phyloP scores from a whole-genome alignment of 1,140 invertebrate genomes.

The Calycopis cecrops region DNA sequence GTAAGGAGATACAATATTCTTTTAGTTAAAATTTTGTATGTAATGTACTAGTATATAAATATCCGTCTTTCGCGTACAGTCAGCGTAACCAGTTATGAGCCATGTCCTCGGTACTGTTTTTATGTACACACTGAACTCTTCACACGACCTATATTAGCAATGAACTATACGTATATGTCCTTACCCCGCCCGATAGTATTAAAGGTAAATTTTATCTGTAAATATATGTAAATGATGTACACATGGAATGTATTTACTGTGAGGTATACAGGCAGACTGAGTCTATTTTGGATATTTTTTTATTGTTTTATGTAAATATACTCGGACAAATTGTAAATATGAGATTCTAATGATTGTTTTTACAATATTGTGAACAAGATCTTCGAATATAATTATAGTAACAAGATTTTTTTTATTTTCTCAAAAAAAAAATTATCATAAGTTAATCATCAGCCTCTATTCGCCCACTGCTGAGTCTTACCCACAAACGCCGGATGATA shows the following conservation, averaged over 20 bases:
- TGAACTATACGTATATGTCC: neutral
- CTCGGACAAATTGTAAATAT: conserved; percentile 3
- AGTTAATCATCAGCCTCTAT: no score
- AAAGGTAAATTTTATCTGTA: conserved; percentile 1
- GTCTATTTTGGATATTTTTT: conserved; percentile 10
- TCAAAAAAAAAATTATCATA: no score
- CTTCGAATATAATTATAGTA: conserved; percentile 1
- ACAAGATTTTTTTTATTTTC: no score
- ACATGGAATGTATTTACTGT: no score
- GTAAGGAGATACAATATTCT: neutral
- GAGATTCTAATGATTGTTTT: conserved; percentile 5
- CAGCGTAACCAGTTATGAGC: no score
- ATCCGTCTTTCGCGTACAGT: no score
- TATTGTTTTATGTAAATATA: conserved; percentile 4
- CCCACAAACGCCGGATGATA: no score
- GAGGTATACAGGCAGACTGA: neutral
- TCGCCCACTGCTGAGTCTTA: no score
- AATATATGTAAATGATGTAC: conserved; percentile 1
- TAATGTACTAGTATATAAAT: no score
- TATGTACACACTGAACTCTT: no score
- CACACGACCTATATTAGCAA: neutral
- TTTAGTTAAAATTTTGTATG: no score
- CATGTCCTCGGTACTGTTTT: no score
- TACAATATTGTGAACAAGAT: neutral
- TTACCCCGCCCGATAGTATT: conserved; percentile 2